Conservation (phyloP, 2,113 vertebrate species). For the Desmodus rotundus region DNA sequence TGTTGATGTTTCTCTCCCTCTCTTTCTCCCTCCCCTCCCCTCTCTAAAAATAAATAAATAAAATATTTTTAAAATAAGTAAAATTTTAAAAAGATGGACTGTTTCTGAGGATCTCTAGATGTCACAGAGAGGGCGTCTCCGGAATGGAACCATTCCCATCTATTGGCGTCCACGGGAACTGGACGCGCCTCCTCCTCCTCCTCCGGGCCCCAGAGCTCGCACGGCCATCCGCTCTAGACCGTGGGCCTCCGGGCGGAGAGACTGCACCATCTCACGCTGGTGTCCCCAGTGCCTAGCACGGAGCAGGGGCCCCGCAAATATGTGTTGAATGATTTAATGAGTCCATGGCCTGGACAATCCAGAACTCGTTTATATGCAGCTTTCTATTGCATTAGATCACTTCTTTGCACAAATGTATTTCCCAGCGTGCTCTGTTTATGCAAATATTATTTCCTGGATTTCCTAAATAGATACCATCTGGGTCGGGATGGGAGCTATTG, state of each 20-base stretch:
- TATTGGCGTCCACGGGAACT: rapidly evolving
- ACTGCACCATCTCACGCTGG: rapidly evolving
- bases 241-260: not conserved
- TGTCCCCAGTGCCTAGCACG: not conserved
- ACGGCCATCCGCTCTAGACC: rapidly evolving
- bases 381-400: not conserved
- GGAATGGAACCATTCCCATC: not conserved
- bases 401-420: conserved; percentile 35
- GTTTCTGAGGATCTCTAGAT: not conserved
- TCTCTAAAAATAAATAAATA: too few relatives aligned
- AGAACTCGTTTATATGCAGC: not conserved
- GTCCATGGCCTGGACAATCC: not conserved
- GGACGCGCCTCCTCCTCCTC: rapidly evolving
- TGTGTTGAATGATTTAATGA: not conserved
- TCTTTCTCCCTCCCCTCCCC: too few relatives aligned
- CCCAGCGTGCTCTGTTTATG: conserved; percentile 41
- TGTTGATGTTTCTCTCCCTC: too few relatives aligned
- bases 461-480: conserved; percentile 56
- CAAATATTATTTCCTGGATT: conserved; percentile 47
- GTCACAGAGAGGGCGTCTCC: not conserved
- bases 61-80: too few relatives aligned
- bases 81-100: not conserved
- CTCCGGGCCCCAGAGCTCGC: not conserved
- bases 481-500: not conserved
- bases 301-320: not conserved